These are phyloP conservation scores for Henricia sp. DNA, from an alignment of 53 echinoderm and acorn worm genomes.

Conservation along the genomic window DNA sequence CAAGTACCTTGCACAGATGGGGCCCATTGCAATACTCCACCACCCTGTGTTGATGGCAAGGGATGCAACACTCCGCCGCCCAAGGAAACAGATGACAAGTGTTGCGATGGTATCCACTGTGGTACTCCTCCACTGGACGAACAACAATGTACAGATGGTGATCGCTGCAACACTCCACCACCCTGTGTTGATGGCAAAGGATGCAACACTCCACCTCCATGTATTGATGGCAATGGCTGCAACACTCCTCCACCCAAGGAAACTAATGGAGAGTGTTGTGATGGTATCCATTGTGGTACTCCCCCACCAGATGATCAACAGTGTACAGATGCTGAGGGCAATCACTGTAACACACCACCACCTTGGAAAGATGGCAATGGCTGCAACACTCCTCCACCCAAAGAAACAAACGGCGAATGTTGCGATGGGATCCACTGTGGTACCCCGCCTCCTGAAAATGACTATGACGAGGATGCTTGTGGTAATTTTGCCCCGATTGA, in stretches of 20 bases:
- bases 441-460: constrained; percentile 78
- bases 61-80: constrained; percentile 87
- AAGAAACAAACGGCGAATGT: constrained; percentile 16
- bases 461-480: constrained; percentile 58
- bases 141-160: constrained; percentile 2
- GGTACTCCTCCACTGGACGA: constrained; percentile 8
- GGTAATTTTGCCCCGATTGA: constrained; percentile 46
- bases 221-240: constrained; percentile 73
- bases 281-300: constrained; percentile 76
- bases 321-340: neutral
- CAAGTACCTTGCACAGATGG: constrained; percentile 80
- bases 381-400: constrained; percentile 79
- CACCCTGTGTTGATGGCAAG: constrained; percentile 11
- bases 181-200: constrained; percentile 15
- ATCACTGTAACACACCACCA: constrained; percentile 5
- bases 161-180: constrained; percentile 29
- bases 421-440: constrained; percentile 72
- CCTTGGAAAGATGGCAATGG: constrained; percentile 2
- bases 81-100: constrained; percentile 36
- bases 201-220: constrained; percentile 77
- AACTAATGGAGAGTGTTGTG: constrained; percentile 52
- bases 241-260: constrained; percentile 82
- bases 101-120: constrained; percentile 76
- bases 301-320: constrained; percentile 49
- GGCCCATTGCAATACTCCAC: constrained; percentile 64